Conservation (phyloP, 2,113 vertebrate species). For the Pongo abelii region DNA sequence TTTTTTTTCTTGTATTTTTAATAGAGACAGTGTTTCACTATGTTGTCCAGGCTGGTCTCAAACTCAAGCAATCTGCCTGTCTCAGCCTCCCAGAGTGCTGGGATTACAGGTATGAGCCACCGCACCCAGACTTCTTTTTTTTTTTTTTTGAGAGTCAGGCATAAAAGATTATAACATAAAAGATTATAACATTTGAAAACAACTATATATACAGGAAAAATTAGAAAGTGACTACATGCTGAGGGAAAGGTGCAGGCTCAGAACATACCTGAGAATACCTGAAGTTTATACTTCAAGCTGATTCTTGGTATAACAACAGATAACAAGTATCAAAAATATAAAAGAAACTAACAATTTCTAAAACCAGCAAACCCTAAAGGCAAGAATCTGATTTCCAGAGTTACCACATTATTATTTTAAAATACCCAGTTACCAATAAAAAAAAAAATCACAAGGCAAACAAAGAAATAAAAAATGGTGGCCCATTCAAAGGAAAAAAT, state of each 20-base stretch:
- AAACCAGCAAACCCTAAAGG: neutral
- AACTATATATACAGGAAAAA: neutral
- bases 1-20: too few relatives aligned
- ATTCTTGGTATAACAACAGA: neutral
- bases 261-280: neutral
- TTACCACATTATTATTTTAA: neutral
- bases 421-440: neutral
- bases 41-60: too few relatives aligned
- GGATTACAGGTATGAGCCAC: too few relatives aligned
- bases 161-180: neutral
- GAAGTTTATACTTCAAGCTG: neutral
- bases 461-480: neutral
- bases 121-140: too few relatives aligned
- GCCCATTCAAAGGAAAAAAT: neutral
- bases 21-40: too few relatives aligned
- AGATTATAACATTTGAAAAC: neutral
- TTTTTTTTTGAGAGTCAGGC: neutral
- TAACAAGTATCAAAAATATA: neutral
- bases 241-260: neutral
- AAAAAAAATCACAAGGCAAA: neutral
- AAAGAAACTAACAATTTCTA: neutral
- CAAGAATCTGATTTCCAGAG: neutral
- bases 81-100: too few relatives aligned
- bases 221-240: neutral
- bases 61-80: too few relatives aligned